phyloP scores from a whole-genome alignment of 2,888 invertebrate species.

The Onchidella celtica region DNA sequence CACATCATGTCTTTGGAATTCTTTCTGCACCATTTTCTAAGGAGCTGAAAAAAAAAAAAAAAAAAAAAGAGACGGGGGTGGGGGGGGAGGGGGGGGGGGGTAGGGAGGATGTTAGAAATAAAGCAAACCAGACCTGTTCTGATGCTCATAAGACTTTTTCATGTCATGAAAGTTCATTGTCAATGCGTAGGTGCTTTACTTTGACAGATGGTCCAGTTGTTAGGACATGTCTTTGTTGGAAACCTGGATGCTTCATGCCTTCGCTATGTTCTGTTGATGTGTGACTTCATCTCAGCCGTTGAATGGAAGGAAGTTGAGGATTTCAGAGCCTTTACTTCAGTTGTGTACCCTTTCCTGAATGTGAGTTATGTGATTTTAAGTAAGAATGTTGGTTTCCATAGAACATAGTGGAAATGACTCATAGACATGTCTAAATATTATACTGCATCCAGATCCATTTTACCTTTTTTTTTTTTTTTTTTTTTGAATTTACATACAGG shows the following conservation, averaged over 20 bases:
- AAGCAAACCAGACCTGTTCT: no score
- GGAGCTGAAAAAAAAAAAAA: no score
- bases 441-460: neutral
- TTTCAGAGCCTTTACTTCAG: constrained; percentile 75
- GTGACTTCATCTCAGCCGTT: constrained; percentile 74
- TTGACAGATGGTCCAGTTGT: constrained; percentile 72
- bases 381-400: no score
- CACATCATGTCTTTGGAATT: no score
- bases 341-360: constrained; percentile 76
- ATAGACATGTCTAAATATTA: neutral
- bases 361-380: constrained; percentile 59
- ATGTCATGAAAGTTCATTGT: no score
- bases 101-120: no score
- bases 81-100: no score
- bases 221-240: constrained; percentile 75
- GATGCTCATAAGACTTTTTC: no score
- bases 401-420: neutral
- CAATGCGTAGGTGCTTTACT: no score
- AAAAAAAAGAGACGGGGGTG: no score
- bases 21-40: no score
- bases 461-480: neutral
- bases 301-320: constrained; percentile 77
- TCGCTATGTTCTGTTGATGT: constrained; percentile 75
- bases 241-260: constrained; percentile 77
- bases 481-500: no score